A percentile compares a stretch with the other conserved stretches of the same genome.
phyloP scores from a whole-genome alignment of 2,113 vertebrate genomes.

The Scartelaos histophorus region DNA sequence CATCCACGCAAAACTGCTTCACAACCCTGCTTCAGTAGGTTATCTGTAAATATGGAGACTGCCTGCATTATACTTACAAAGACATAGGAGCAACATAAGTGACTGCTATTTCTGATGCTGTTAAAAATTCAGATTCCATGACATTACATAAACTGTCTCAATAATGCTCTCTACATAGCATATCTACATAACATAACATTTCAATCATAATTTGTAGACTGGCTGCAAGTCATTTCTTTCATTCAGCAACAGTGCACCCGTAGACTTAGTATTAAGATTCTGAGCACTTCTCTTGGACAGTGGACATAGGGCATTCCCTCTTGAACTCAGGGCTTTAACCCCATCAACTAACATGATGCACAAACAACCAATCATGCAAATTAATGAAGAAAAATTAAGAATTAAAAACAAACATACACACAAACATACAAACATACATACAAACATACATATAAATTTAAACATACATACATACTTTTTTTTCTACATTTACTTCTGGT shows the following conservation, averaged over 20 bases:
- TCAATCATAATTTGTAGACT: too few relatives aligned
- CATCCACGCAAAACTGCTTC: conserved; percentile 7
- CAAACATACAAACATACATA: too few relatives aligned
- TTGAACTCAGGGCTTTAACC: conserved; percentile 52
- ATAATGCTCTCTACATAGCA: not conserved
- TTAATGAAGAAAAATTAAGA: not conserved
- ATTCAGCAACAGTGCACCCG: conserved; percentile 44
- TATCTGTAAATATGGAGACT: not conserved
- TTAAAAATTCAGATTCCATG: conserved; percentile 18
- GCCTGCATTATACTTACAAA: too few relatives aligned
- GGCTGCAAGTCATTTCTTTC: not conserved
- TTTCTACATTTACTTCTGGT: too few relatives aligned
- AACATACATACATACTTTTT: too few relatives aligned
- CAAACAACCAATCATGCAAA: conserved; percentile 23
- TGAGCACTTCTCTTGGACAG: conserved; percentile 58
- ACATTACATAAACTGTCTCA: conserved; percentile 8
- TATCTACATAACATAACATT: too few relatives aligned
- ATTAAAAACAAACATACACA: too few relatives aligned
- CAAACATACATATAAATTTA: too few relatives aligned
- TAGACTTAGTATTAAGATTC: conserved; percentile 51
- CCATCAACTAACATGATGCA: conserved; percentile 47
- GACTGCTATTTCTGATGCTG: conserved; percentile 64
- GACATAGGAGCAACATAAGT: conserved; percentile 50
- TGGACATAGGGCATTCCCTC: conserved; percentile 58
- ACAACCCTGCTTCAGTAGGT: not conserved